These are phyloP conservation scores for Ommatoiulus sabulosus DNA, from an alignment of 2,888 invertebrate species.

Conservation along the genomic window DNA sequence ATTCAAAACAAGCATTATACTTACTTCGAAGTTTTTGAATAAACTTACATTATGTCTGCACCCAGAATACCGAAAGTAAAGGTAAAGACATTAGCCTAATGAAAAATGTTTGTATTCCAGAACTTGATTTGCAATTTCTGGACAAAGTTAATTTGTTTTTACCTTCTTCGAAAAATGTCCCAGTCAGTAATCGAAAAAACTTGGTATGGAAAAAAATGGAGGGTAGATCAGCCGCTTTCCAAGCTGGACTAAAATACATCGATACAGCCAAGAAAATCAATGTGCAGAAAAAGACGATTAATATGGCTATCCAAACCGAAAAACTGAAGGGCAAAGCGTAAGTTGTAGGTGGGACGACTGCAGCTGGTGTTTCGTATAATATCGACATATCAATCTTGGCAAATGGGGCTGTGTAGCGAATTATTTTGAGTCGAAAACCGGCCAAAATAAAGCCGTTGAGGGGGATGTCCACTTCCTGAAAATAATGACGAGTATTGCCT, in stretches of 20 bases:
- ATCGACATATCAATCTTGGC: slow-evolving; percentile 47
- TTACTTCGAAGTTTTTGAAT: neutral
- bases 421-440: neutral
- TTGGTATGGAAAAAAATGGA: slow-evolving; percentile 38
- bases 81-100: too few relatives aligned
- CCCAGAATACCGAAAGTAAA: too few relatives aligned
- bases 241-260: slow-evolving; percentile 41
- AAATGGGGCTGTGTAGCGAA: slow-evolving; percentile 6
- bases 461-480: slow-evolving; percentile 50
- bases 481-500: neutral
- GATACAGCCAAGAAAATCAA: neutral
- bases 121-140: neutral
- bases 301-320: slow-evolving; percentile 46
- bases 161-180: slow-evolving; percentile 57
- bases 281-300: neutral
- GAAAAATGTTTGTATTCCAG: too few relatives aligned
- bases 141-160: neutral
- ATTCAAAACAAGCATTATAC: neutral
- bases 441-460: slow-evolving; percentile 42
- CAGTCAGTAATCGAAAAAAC: slow-evolving; percentile 47
- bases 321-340: slow-evolving; percentile 55
- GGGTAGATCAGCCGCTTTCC: neutral
- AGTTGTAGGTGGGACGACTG: slow-evolving; percentile 53
- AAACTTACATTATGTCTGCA: too few relatives aligned
- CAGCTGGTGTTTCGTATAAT: slow-evolving; percentile 48